Evolutionary conservation across 2,888 invertebrate species (phyloP), one percentile per base, ranked within the genome.

Genomic region (Ligdia adustata): DNA sequence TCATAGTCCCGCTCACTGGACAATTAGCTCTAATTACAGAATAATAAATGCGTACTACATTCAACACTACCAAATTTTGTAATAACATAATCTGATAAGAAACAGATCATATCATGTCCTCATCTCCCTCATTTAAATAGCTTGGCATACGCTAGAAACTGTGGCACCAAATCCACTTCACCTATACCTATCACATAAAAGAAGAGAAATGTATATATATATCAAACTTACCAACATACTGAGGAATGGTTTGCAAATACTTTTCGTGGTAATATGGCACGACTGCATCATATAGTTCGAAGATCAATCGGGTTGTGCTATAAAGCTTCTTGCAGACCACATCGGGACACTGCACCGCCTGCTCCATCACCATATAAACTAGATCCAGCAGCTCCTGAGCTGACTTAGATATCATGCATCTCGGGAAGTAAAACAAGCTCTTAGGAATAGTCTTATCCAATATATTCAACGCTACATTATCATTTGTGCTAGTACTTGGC

Each of bases 231-330:
- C 95, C 95, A 60, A 95, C 93, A 85, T 97, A 96, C 69, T 98
- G 97, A 1, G 98, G 98, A 67, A 98, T 95, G 1, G 94, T 95
- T 69, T 95, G 93, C 45, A 98, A 88, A 60, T 94, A 92, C 65
- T 94, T 94, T 69, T 94, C 93, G 81, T 98, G 97, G 68, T 95
- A 92, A 57, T 94, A 93, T 0, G 96, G 95, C 13, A 97, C 94
- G 35, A 96, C 92, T 29, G 92, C 93, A 46, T 93, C 92, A 76
- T 97, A 98, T 62, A 95, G 85, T 66, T 94, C 94, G 60, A 97
- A 93, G 52, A 97, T 93, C 57, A 93, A 91, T 54, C 95, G 86
- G 3, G 94, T 93, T 0, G 95, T 94, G 42, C 91, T 92, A 63
- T 95, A 93, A 50, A 97, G 82, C 64, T 93, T 92, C 39, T 92